Conservation (phyloP, 2,797 vertebrate species). For the Cyclopterus lumpus region DNA sequence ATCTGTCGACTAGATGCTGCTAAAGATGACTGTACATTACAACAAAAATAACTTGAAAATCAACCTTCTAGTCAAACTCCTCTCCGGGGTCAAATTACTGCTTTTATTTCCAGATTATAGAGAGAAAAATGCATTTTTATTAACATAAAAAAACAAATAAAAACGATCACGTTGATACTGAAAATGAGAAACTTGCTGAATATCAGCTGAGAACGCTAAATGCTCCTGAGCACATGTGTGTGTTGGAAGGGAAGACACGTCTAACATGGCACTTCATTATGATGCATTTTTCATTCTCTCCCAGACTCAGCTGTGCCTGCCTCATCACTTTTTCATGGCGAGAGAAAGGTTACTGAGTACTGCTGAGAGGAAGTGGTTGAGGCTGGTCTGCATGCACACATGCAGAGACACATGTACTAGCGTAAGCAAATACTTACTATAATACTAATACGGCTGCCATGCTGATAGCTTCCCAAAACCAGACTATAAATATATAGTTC, state of each 20-base stretch:
- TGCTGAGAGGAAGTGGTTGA: slow-evolving; percentile 28
- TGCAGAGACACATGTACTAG: background rate
- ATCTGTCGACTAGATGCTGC: no score
- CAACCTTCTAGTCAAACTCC: background rate
- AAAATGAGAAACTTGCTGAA: background rate
- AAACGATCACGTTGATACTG: background rate
- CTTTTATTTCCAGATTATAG: background rate
- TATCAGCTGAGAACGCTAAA: background rate
- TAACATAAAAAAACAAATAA: background rate
- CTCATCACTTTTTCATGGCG: slow-evolving; percentile 78
- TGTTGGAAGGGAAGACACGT: slow-evolving; percentile 9
- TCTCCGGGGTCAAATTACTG: background rate
- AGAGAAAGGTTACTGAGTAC: slow-evolving; percentile 63
- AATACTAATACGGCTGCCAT: background rate
- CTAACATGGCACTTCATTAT: slow-evolving; percentile 32
- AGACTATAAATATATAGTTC: background rate
- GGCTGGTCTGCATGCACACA: slow-evolving; percentile 7
- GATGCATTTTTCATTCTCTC: slow-evolving; percentile 69
- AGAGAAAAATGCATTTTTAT: background rate
- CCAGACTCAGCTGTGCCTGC: slow-evolving; percentile 34
- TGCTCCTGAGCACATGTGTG: background rate
- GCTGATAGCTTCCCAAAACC: background rate
- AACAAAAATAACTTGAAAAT: background rate
- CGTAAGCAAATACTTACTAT: background rate
- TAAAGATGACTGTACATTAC: background rate